Conservation (phyloP, 1,140 invertebrate species). For the Leptinotarsa lineolata region DNA sequence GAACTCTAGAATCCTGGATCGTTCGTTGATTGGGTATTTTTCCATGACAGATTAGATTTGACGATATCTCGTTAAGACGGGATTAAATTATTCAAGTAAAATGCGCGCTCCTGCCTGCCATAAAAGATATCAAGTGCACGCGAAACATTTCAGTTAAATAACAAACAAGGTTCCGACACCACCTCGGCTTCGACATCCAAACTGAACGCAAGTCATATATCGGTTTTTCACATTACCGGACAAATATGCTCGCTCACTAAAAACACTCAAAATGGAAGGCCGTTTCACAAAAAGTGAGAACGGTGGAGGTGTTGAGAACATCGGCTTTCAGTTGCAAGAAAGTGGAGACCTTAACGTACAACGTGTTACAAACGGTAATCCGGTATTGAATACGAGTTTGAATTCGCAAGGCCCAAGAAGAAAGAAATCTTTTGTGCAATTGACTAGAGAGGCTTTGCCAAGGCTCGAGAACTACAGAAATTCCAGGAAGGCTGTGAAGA, state of each 20-base stretch:
- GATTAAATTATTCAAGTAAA: slow-evolving; percentile 12
- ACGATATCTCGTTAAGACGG: slow-evolving; percentile 14
- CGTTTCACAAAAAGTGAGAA: slow-evolving; percentile 22
- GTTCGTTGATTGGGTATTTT: not conserved
- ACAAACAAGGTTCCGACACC: not conserved
- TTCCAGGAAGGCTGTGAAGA: slow-evolving; percentile 70
- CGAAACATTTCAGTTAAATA: slow-evolving; percentile 31
- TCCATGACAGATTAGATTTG: slow-evolving; percentile 10
- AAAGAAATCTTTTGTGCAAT: slow-evolving; percentile 61
- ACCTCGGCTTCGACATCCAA: slow-evolving; percentile 23
- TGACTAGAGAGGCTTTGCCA: slow-evolving; percentile 79
- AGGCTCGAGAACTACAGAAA: slow-evolving; percentile 89
- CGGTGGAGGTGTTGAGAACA: slow-evolving; percentile 41
- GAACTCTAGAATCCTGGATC: not conserved
- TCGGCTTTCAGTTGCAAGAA: slow-evolving; percentile 47
- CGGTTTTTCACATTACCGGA: not conserved
- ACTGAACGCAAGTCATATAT: not conserved
- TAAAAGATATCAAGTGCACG: slow-evolving; percentile 20
- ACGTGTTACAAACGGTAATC: slow-evolving; percentile 10
- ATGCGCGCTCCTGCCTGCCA: slow-evolving; percentile 1
- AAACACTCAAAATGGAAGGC: slow-evolving; percentile 30
- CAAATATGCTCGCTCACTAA: not conserved
- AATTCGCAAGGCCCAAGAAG: slow-evolving; percentile 38
- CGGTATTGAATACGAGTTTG: slow-evolving; percentile 6
- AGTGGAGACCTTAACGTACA: slow-evolving; percentile 30